phyloP scores from a whole-genome alignment of 2,888 invertebrate species.

The Epirrita christyi region DNA sequence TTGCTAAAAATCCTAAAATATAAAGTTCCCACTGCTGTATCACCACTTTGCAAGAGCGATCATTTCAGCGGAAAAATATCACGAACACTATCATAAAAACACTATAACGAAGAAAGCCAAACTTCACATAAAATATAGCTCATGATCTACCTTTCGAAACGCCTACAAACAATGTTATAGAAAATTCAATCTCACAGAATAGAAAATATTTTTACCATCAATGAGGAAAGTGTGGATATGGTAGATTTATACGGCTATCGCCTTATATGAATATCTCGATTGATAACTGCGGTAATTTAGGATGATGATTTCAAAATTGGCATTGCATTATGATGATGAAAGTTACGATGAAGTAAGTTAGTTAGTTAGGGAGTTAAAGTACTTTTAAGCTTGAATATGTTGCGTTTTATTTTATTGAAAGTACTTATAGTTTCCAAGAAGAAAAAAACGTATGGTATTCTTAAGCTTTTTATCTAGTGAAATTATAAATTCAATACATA shows the following conservation, averaged over 20 bases:
- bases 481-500: no score
- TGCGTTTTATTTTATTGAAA: no score
- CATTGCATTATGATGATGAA: no score
- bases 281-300: neutral
- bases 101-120: slow-evolving; percentile 14
- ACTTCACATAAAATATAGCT: slow-evolving; percentile 18
- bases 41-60: no score
- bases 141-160: slow-evolving; percentile 23
- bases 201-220: slow-evolving; percentile 82
- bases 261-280: neutral
- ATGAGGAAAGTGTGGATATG: slow-evolving; percentile 72
- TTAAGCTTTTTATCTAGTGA: no score
- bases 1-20: no score
- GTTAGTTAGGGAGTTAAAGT: no score
- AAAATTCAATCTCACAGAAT: slow-evolving; percentile 75
- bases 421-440: no score
- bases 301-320: neutral
- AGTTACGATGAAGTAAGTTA: no score
- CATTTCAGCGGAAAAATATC: neutral
- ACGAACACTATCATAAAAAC: slow-evolving; percentile 20
- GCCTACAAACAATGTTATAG: slow-evolving; percentile 36
- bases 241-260: slow-evolving; percentile 21
- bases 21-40: no score
- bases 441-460: no score
- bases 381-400: no score